phyloP scores from a whole-genome alignment of 2,113 vertebrate species.

The Polyodon spathula region DNA sequence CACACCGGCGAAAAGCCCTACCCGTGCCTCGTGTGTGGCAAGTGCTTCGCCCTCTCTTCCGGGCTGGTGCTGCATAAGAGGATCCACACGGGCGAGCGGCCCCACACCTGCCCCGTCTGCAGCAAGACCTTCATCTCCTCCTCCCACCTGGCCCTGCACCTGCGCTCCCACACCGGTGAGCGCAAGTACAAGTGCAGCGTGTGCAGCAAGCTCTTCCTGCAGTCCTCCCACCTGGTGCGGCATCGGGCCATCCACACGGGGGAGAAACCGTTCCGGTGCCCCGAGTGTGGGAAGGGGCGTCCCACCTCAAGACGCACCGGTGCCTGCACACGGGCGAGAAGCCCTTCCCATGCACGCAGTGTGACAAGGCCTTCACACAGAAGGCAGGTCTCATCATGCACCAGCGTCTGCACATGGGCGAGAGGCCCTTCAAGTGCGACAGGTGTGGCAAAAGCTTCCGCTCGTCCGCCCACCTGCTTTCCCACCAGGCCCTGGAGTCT shows the following conservation, averaged over 20 bases:
- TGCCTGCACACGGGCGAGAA: slow-evolving; percentile 64
- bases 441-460: slow-evolving; percentile 42
- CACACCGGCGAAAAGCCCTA: slow-evolving; percentile 12
- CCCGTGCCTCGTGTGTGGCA: slow-evolving; percentile 36
- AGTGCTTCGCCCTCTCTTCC: slow-evolving; percentile 18
- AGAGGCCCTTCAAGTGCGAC: slow-evolving; percentile 19
- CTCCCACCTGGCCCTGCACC: slow-evolving; percentile 48
- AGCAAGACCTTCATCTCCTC: slow-evolving; percentile 57
- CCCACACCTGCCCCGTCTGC: slow-evolving; percentile 46
- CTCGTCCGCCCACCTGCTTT: slow-evolving; percentile 46
- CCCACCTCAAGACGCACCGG: slow-evolving; percentile 59
- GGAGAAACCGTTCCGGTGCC: slow-evolving; percentile 56
- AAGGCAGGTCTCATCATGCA: slow-evolving; percentile 36
- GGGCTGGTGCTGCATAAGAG: slow-evolving; percentile 32
- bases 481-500: slow-evolving; percentile 37
- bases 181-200: slow-evolving; percentile 44
- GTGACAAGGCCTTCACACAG: slow-evolving; percentile 33
- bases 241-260: slow-evolving; percentile 57
- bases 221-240: slow-evolving; percentile 52
- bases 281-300: slow-evolving; percentile 55
- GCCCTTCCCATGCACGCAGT: slow-evolving; percentile 52
- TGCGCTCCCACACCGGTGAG: slow-evolving; percentile 48
- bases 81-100: slow-evolving; percentile 35
- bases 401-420: slow-evolving; percentile 33
- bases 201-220: slow-evolving; percentile 55